Evolutionary conservation across 1,140 invertebrate genomes (phyloP).

Genomic region (Bombus cullumanus): DNA sequence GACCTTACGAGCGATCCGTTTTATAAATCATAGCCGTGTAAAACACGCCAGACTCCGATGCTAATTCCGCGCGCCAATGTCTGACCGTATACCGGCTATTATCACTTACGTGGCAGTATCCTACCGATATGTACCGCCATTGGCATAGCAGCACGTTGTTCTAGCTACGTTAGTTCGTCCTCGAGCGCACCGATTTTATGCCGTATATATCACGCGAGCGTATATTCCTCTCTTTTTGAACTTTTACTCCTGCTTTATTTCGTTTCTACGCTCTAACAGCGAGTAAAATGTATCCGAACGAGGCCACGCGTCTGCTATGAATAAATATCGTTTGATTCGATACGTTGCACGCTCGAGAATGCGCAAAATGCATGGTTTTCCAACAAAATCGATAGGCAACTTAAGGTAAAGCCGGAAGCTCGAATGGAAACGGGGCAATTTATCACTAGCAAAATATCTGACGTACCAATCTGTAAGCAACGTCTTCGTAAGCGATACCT

Average conservation of each 20-base stretch:
- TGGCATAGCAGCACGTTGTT: background rate
- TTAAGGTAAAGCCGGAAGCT: background rate
- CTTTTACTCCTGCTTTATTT: background rate
- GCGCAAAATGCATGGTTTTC: background rate
- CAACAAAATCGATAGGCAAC: background rate
- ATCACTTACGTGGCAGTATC: constrained; percentile 55
- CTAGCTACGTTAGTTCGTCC: background rate
- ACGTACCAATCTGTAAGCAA: background rate
- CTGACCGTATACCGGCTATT: constrained; percentile 68
- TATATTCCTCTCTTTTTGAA: background rate
- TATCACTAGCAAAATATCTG: background rate
- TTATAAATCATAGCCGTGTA: constrained; percentile 5
- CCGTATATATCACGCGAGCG: background rate
- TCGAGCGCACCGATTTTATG: background rate
- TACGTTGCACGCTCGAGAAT: background rate
- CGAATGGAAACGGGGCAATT: background rate
- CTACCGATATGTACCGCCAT: background rate
- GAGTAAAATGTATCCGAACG: background rate
- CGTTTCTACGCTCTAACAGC: too few species aligned
- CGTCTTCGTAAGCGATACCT: background rate
- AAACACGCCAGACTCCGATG: constrained; percentile 33
- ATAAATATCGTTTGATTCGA: background rate
- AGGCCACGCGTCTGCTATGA: background rate
- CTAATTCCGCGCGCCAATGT: constrained; percentile 54
- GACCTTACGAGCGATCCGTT: background rate